Conservation (phyloP, 2,797 vertebrate genomes). For the Trachurus trachurus region DNA sequence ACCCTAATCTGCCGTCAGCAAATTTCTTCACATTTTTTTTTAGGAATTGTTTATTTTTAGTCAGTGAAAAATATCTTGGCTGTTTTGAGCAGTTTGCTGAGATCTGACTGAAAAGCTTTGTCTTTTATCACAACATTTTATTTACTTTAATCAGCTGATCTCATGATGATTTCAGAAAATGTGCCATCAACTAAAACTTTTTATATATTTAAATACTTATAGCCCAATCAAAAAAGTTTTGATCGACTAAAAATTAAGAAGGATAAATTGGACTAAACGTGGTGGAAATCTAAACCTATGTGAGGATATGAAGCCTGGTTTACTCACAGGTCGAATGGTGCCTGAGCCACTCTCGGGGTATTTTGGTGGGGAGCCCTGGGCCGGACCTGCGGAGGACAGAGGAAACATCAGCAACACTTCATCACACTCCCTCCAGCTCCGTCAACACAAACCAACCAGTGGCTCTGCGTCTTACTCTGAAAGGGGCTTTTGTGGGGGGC, state of each 20-base stretch:
- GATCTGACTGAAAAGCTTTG: no score
- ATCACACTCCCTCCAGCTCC: neutral
- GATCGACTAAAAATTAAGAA: neutral
- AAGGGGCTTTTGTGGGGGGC: slow-evolving; percentile 75
- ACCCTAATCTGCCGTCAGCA: no score
- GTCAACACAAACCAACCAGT: neutral
- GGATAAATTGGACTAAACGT: neutral
- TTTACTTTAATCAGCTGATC: no score
- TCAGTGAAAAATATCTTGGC: no score
- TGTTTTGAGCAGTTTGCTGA: no score
- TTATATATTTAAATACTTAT: no score
- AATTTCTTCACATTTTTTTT: no score
- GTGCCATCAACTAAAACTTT: no score
- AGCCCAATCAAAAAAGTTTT: neutral
- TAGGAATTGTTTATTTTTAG: no score
- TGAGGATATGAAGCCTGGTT: neutral
- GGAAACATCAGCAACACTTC: neutral
- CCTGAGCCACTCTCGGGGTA: slow-evolving; percentile 88
- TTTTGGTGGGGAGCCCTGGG: slow-evolving; percentile 86
- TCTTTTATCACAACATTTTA: no score
- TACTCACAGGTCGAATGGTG: slow-evolving; percentile 94
- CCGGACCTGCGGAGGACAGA: slow-evolving; percentile 70
- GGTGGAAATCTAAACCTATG: neutral
- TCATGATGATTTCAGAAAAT: no score
- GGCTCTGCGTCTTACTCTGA: slow-evolving; percentile 70